phyloP scores from a whole-genome alignment of 2,113 vertebrate species.

The Leuciscus idus region DNA sequence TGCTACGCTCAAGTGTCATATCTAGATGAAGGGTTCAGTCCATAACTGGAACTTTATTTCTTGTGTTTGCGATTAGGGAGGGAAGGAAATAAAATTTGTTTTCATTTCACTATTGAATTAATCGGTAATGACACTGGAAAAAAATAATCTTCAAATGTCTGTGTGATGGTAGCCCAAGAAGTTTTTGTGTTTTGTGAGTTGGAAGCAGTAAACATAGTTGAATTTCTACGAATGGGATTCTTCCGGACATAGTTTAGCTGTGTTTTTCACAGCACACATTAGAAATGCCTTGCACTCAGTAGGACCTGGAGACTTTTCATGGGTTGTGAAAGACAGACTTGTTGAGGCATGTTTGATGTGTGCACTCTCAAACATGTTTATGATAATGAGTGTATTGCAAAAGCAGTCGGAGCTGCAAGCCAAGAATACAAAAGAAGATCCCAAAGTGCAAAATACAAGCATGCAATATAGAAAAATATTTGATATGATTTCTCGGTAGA shows the following conservation, averaged over 20 bases:
- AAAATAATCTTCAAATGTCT: too few relatives aligned
- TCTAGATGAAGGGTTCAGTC: too few relatives aligned
- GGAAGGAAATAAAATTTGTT: too few relatives aligned
- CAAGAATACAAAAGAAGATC: neutral
- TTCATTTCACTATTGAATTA: too few relatives aligned
- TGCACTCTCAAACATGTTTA: neutral
- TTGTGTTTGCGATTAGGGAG: too few relatives aligned
- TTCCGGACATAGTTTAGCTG: neutral
- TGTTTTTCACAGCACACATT: neutral
- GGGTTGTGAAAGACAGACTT: constrained; percentile 15
- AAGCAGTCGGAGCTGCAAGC: neutral
- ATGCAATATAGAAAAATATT: neutral
- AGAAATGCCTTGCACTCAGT: neutral
- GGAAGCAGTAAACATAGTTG: neutral
- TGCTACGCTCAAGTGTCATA: too few relatives aligned
- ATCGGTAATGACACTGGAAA: too few relatives aligned
- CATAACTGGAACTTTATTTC: too few relatives aligned
- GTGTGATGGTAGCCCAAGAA: too few relatives aligned
- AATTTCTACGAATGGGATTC: neutral
- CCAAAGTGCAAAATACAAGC: neutral
- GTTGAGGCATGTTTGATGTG: constrained; percentile 37
- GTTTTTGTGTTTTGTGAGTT: neutral
- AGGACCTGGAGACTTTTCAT: neutral
- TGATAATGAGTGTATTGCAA: neutral
- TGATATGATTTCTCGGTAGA: neutral